These are phyloP conservation scores for Diplogasteroides magnus DNA, from an alignment of 1,140 invertebrate genomes.

Conservation along the genomic window DNA sequence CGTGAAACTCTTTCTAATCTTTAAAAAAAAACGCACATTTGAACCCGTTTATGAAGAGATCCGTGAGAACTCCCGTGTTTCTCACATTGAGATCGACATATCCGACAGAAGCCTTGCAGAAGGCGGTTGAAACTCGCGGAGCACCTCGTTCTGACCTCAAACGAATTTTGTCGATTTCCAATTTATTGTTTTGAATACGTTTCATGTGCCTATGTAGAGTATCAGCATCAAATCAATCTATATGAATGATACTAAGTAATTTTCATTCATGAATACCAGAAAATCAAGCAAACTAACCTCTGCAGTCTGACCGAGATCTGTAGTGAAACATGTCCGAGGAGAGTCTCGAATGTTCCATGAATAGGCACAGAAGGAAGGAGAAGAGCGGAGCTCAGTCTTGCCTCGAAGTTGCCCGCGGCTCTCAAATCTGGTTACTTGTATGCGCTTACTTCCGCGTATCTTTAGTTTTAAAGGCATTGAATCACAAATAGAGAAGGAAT, in stretches of 20 bases:
- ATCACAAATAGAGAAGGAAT: conserved; percentile 2
- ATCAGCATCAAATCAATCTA: background rate
- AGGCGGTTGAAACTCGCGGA: conserved; percentile 47
- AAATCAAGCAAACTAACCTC: conserved; percentile 32
- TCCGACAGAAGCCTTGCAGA: conserved; percentile 45
- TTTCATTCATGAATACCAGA: background rate
- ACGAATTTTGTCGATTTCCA: no score
- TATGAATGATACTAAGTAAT: background rate
- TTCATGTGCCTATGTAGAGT: no score
- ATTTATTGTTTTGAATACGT: no score
- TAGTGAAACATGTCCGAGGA: conserved; percentile 48
- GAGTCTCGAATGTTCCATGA: conserved; percentile 46
- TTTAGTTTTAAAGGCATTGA: background rate
- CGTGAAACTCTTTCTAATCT: no score
- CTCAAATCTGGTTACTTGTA: conserved; percentile 24
- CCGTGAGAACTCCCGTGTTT: conserved; percentile 54
- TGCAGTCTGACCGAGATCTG: conserved; percentile 50
- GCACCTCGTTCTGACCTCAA: conserved; percentile 47
- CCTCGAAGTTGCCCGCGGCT: conserved; percentile 50
- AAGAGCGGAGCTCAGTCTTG: conserved; percentile 46
- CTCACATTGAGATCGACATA: conserved; percentile 55
- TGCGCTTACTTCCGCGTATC: background rate
- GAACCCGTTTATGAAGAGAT: conserved; percentile 55
- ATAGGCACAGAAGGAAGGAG: conserved; percentile 53
- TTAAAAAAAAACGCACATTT: conserved; percentile 39